Evolutionary conservation across 2,888 invertebrate species (phyloP).

Genomic region (Argyra leucocephala): DNA sequence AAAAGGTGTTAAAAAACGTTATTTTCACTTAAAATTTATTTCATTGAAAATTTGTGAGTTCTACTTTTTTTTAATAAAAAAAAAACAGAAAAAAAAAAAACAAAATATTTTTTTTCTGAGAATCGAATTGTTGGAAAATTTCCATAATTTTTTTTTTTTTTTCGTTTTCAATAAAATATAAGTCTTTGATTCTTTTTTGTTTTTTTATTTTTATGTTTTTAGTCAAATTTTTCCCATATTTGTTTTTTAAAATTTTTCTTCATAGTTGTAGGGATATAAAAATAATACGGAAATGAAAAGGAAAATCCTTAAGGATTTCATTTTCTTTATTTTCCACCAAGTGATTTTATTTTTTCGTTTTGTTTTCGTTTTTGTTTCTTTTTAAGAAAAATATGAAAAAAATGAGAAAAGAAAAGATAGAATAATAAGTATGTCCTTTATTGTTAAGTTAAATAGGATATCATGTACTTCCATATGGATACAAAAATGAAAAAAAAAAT

Average conservation of each 20-base stretch:
- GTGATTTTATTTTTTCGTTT: not conserved
- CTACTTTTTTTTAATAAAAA: not conserved
- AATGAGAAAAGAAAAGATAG: not conserved
- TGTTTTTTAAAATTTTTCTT: not conserved
- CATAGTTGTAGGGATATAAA: not conserved
- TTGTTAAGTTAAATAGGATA: not conserved
- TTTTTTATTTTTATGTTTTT: no score
- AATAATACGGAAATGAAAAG: not conserved
- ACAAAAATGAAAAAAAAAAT: not conserved
- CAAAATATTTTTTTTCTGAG: no score
- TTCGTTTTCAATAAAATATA: no score
- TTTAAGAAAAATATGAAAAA: not conserved
- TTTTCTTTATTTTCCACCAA: not conserved
- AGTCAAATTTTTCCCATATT: not conserved
- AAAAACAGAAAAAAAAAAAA: no score
- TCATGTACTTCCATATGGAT: not conserved
- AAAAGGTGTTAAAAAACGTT: slow-evolving; percentile 1
- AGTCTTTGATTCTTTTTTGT: no score
- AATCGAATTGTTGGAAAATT: no score
- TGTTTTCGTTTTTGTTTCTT: not conserved
- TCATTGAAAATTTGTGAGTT: not conserved
- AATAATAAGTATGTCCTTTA: slow-evolving; percentile 2
- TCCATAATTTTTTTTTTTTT: no score
- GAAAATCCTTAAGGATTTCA: slow-evolving; percentile 3
- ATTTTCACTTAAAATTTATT: slow-evolving; percentile 6